Conservation (phyloP, 1,140 invertebrate genomes). For the Diachasma alloeum region DNA sequence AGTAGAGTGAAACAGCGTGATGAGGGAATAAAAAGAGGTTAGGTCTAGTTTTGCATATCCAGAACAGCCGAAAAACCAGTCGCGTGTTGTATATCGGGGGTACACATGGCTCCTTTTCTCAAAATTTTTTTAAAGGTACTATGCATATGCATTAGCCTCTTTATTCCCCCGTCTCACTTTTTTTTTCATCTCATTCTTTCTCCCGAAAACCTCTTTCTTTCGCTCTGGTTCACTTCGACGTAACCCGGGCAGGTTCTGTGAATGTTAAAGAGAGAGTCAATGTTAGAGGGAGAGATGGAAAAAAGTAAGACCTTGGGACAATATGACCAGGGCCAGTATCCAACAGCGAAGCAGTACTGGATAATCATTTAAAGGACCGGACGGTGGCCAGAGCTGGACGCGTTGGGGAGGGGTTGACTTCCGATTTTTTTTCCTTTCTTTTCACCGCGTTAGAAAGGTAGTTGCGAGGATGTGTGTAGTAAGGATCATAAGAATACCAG, state of each 20-base stretch:
- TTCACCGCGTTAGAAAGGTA: neutral
- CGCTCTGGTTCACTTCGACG: slow-evolving; percentile 16
- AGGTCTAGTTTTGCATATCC: slow-evolving; percentile 19
- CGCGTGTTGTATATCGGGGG: slow-evolving; percentile 13
- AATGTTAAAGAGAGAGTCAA: slow-evolving; percentile 10
- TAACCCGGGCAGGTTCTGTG: neutral
- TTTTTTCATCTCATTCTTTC: neutral
- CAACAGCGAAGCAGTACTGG: neutral
- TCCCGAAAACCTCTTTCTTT: neutral
- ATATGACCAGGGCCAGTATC: neutral
- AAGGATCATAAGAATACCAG: neutral
- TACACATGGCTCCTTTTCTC: neutral
- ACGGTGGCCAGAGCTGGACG: neutral
- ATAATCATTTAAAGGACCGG: slow-evolving; percentile 8
- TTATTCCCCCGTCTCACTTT: neutral
- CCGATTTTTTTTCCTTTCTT: neutral
- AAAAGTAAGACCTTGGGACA: neutral
- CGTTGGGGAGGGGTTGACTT: neutral
- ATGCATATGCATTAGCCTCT: slow-evolving; percentile 17
- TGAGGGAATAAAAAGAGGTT: slow-evolving; percentile 10
- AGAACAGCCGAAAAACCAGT: slow-evolving; percentile 20
- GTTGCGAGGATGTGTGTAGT: neutral
- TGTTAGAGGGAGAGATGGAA: neutral
- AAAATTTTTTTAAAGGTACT: neutral
- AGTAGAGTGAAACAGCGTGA: neutral